Conservation (phyloP, 2,888 invertebrate species). For the Halictus ligatus region DNA sequence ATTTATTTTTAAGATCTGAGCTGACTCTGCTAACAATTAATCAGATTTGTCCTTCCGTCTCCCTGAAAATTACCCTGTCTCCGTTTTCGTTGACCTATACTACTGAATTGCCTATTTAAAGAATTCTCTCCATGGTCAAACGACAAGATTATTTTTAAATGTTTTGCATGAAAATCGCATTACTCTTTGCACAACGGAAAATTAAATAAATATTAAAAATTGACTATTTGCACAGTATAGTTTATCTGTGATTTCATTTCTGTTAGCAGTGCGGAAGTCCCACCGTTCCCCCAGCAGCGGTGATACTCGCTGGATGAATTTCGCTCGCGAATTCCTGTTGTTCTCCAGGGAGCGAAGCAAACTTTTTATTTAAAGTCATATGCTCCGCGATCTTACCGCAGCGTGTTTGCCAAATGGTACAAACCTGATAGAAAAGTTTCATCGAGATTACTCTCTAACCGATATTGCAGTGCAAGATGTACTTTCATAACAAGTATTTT, state of each 20-base stretch:
- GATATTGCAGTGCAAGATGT: not conserved
- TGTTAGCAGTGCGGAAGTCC: not conserved
- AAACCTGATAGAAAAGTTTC: conserved; percentile 26
- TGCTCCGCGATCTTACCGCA: not conserved
- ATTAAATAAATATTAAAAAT: not conserved
- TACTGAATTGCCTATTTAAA: not conserved
- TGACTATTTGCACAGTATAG: not conserved
- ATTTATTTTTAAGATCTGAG: not conserved
- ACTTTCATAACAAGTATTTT: not conserved
- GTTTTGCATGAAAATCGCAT: not conserved
- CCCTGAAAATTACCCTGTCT: not conserved
- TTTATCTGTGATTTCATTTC: conserved; percentile 8
- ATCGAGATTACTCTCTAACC: conserved; percentile 19
- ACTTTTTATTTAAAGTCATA: conserved; percentile 15
- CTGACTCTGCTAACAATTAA: not conserved
- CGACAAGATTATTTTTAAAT: not conserved
- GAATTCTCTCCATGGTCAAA: not conserved
- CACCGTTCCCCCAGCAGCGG: not conserved
- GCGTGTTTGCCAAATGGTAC: conserved; percentile 19
- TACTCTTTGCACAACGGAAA: not conserved
- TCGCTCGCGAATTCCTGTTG: conserved; percentile 7
- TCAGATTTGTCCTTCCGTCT: conserved; percentile 5
- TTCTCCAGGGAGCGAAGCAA: not conserved
- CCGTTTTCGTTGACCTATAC: not conserved
- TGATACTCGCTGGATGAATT: conserved; percentile 17